These are phyloP conservation scores for Achatina immaculata DNA, from an alignment of 1,140 invertebrate species.

Conservation along the genomic window DNA sequence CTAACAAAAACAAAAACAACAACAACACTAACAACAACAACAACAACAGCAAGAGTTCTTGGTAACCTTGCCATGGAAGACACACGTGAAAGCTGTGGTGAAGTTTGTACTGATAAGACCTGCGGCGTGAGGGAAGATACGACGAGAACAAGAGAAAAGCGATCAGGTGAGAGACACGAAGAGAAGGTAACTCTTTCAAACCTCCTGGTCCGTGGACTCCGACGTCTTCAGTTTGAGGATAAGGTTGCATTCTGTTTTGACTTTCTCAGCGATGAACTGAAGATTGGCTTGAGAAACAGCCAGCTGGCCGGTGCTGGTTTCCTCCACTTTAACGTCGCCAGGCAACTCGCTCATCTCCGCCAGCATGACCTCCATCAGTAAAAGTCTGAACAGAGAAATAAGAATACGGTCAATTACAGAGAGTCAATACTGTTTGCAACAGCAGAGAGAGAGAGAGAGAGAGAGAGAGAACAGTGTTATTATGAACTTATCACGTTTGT, in stretches of 20 bases:
- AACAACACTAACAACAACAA: too few species aligned
- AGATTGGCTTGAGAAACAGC: slow-evolving; percentile 22
- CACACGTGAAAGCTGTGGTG: too few species aligned
- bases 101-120: too few species aligned
- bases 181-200: too few species aligned
- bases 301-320: background rate
- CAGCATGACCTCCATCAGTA: slow-evolving; percentile 29
- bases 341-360: slow-evolving; percentile 30
- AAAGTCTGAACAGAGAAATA: background rate
- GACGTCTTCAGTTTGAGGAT: slow-evolving; percentile 2
- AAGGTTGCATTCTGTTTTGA: slow-evolving; percentile 28
- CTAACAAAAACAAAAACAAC: too few species aligned
- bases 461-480: background rate
- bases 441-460: background rate
- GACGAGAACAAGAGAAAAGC: too few species aligned
- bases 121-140: too few species aligned
- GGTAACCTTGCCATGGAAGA: too few species aligned
- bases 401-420: background rate
- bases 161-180: too few species aligned
- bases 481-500: too few species aligned
- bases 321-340: background rate
- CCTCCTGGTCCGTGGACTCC: slow-evolving; percentile 31
- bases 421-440: too few species aligned
- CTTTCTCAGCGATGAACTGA: slow-evolving; percentile 22
- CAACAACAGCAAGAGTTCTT: too few species aligned